Conservation (phyloP, 1,140 invertebrate species). For the Drosophila willistoni region DNA sequence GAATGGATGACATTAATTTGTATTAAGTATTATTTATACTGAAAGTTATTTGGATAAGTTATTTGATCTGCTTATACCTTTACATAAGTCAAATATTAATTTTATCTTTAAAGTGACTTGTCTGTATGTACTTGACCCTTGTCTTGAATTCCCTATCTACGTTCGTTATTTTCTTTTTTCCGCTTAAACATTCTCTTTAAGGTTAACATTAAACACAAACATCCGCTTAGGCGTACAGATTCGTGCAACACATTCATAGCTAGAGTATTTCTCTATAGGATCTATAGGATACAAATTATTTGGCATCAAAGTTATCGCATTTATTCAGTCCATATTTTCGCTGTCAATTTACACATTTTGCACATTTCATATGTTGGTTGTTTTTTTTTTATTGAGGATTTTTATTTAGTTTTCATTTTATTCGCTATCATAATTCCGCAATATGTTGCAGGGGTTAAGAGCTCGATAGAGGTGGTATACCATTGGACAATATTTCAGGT, state of each 20-base stretch:
- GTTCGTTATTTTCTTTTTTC: too few species aligned
- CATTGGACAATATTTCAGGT: slow-evolving; percentile 15
- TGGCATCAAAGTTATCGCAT: background rate
- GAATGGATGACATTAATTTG: too few species aligned
- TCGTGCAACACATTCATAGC: background rate
- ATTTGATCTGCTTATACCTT: too few species aligned
- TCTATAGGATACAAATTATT: background rate
- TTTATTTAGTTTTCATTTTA: slow-evolving; percentile 13
- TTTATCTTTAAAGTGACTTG: too few species aligned
- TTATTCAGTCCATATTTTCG: slow-evolving; percentile 5
- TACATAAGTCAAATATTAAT: too few species aligned
- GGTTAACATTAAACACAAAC: background rate
- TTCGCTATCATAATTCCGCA: slow-evolving; percentile 18
- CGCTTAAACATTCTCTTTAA: background rate
- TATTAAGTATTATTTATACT: too few species aligned
- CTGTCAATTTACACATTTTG: slow-evolving; percentile 53
- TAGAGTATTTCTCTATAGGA: background rate
- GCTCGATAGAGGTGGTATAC: background rate
- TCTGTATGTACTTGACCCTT: background rate
- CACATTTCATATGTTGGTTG: slow-evolving; percentile 28
- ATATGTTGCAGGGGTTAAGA: slow-evolving; percentile 18
- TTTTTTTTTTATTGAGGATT: slow-evolving; percentile 37
- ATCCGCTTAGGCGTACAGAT: background rate
- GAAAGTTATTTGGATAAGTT: too few species aligned
- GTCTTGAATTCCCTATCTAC: too few species aligned